phyloP scores from a whole-genome alignment of 2,888 invertebrate species.

The Physocephala rufipes region DNA sequence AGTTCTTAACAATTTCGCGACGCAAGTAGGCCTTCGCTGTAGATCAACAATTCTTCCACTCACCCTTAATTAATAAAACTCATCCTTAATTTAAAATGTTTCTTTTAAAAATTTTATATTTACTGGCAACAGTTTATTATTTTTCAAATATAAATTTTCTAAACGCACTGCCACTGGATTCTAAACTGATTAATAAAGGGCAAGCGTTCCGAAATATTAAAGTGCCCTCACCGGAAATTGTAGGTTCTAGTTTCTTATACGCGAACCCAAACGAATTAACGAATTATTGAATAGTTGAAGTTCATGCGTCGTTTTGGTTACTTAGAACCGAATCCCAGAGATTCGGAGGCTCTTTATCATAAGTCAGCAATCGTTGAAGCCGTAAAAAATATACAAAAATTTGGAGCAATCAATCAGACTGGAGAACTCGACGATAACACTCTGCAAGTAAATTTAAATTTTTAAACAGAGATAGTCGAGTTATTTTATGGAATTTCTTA shows the following conservation, averaged over 20 bases:
- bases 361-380: conserved; percentile 72
- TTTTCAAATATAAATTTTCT: not conserved
- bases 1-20: no score
- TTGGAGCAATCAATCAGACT: conserved; percentile 75
- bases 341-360: conserved; percentile 72
- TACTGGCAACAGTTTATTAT: not conserved
- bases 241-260: conserved; percentile 34
- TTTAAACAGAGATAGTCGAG: not conserved
- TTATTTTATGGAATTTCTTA: conserved; percentile 43
- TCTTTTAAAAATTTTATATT: no score
- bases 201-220: conserved; percentile 42
- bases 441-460: conserved; percentile 48
- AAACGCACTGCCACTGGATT: conserved; percentile 11
- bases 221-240: conserved; percentile 53
- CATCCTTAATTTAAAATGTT: no score
- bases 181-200: not conserved
- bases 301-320: conserved; percentile 80
- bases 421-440: conserved; percentile 75
- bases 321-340: conserved; percentile 67
- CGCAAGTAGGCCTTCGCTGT: no score
- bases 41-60: no score
- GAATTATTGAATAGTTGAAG: conserved; percentile 66
- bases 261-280: not conserved
- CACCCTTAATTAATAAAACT: no score
- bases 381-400: conserved; percentile 75